phyloP scores from a whole-genome alignment of 2,113 vertebrate species.

The Atrichornis clamosus region DNA sequence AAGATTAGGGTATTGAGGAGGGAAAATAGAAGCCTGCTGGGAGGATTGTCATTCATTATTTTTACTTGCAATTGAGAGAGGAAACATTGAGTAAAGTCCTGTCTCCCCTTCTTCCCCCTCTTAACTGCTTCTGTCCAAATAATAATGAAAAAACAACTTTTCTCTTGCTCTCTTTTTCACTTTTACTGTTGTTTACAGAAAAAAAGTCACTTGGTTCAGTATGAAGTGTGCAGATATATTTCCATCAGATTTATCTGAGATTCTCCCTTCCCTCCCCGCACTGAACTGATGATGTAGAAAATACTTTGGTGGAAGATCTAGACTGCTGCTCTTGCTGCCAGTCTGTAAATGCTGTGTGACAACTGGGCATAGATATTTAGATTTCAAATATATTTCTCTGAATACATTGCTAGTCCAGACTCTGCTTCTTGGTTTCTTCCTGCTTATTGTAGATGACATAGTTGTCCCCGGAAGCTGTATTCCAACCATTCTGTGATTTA shows the following conservation, averaged over 20 bases:
- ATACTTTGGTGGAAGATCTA: not conserved
- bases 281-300: not conserved
- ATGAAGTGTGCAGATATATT: not conserved
- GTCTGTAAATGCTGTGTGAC: not conserved
- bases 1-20: not conserved
- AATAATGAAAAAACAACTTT: not conserved
- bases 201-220: not conserved
- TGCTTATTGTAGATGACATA: not conserved
- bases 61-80: not conserved
- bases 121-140: not conserved
- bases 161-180: not conserved
- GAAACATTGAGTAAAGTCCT: not conserved
- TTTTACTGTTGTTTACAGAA: not conserved
- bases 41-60: not conserved
- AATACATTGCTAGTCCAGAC: not conserved
- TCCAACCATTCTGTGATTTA: not conserved
- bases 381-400: not conserved
- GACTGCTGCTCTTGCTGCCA: not conserved
- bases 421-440: not conserved
- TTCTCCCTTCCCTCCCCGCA: fast-evolving
- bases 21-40: not conserved
- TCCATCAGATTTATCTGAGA: not conserved
- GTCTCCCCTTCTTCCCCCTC: not conserved
- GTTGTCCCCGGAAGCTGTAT: not conserved
- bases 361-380: not conserved